Conservation (phyloP, 2,888 invertebrate species). For the Acanthosepion lycidas region DNA sequence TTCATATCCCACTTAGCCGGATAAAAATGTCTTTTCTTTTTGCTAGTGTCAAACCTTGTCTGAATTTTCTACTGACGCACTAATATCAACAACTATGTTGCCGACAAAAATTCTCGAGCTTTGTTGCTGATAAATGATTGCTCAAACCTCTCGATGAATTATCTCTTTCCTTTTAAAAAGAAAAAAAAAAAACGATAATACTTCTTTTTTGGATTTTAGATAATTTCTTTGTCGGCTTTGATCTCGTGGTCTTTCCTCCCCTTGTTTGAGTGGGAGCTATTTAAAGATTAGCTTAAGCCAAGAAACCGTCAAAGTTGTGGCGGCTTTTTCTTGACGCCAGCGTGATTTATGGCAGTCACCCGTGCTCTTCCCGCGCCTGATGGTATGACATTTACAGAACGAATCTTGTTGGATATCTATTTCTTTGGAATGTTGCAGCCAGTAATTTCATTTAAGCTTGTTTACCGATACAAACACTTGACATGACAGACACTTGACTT, state of each 20-base stretch:
- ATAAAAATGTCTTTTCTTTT: too few relatives aligned
- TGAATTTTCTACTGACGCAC: too few relatives aligned
- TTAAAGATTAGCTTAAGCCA: background rate
- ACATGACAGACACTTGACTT: constrained; percentile 18
- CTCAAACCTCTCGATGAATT: too few relatives aligned
- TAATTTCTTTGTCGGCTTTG: background rate
- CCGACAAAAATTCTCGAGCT: too few relatives aligned
- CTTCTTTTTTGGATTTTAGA: background rate
- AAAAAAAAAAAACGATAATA: too few relatives aligned
- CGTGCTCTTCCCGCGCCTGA: too few relatives aligned
- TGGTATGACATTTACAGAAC: background rate
- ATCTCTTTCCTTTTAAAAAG: too few relatives aligned
- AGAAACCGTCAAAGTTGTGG: background rate
- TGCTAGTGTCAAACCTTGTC: too few relatives aligned
- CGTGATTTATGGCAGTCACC: background rate
- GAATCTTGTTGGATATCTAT: background rate
- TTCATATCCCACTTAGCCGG: too few relatives aligned
- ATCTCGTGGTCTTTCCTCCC: background rate
- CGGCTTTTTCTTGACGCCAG: background rate
- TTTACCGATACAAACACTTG: background rate
- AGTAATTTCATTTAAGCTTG: background rate
- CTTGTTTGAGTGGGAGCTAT: background rate
- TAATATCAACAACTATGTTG: too few relatives aligned
- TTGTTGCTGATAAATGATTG: too few relatives aligned
- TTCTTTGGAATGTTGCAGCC: background rate